phyloP scores from a whole-genome alignment of 2,888 invertebrate species.

The Drosophila demipolita region DNA sequence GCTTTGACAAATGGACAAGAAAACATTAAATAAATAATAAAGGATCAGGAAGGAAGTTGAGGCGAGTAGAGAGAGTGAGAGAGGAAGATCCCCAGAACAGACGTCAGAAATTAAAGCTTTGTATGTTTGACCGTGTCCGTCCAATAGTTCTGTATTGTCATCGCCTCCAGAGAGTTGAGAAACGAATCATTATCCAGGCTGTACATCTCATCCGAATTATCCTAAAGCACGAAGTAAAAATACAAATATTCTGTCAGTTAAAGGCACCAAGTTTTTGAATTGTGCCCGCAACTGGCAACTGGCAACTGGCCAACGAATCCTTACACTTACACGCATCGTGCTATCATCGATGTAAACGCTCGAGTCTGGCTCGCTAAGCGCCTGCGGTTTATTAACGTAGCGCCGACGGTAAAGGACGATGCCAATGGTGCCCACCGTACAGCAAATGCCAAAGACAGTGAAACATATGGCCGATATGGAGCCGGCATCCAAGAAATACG shows the following conservation, averaged over 20 bases:
- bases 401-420: slow-evolving; percentile 89
- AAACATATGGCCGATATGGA: slow-evolving; percentile 90
- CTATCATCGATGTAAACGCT: slow-evolving; percentile 95
- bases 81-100: slow-evolving; percentile 10
- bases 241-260: not conserved
- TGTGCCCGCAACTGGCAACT: not conserved
- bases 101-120: slow-evolving; percentile 88
- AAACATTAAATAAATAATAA: slow-evolving; percentile 4
- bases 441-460: slow-evolving; percentile 88
- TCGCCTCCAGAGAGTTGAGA: slow-evolving; percentile 95
- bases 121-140: slow-evolving; percentile 96
- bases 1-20: slow-evolving; percentile 5
- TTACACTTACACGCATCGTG: slow-evolving; percentile 90
- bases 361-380: slow-evolving; percentile 93
- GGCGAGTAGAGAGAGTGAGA: not conserved
- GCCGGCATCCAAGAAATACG: slow-evolving; percentile 86
- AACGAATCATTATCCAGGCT: slow-evolving; percentile 97
- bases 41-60: not conserved
- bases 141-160: slow-evolving; percentile 98
- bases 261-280: too few species aligned
- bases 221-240: slow-evolving; percentile 86
- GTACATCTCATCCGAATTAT: slow-evolving; percentile 97
- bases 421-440: slow-evolving; percentile 88
- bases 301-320: slow-evolving; percentile 81
- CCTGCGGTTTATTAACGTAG: slow-evolving; percentile 93